Base-by-base conservation (phyloP, 2,797 vertebrate species). In the Falco columbarius region DNA sequence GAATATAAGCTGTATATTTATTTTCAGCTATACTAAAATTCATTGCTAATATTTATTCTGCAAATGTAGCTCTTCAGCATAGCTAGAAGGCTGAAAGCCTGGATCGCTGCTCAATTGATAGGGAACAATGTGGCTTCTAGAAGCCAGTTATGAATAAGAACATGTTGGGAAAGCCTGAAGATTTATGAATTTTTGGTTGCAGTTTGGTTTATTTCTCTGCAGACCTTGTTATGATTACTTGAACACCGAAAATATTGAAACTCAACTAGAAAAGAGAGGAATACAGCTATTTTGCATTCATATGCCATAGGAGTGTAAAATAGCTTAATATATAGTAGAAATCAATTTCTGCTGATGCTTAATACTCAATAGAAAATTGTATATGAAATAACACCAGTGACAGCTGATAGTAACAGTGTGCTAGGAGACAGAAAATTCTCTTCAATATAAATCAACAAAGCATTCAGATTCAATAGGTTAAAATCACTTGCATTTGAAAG, bases 81-180 rank as follows among this genome's bases (percentile, higher is more conserved):
- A 92, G 91, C 51, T 88, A 86, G 79, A 83, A 89, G 51, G 79
- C 71, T 93, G 42, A 90, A 89, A 95, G 95, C 82, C 84, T 94
- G 67, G 32, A 51, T 91, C 54, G 55, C 32, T 83, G 74, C 81
- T 77, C 19, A 9, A 67, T 38, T 29, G 42, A 42, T 42, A 90
- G 72, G 52, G 81, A 82, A 44, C 13, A 51, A 16, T 40, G 7
- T 54, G 84, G 36, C 79, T 94, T 92, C 84, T 66, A 46, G 29
- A 87, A 65, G 27, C 18, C 34, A 44, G 5, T 52, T 52, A n/a
- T 11, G 71, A 86, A 47, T 61, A 63, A 55, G 44, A 82, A 59
- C 8, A 32, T 32, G 34, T 72, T 74, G 61, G 27, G 77, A 95
- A 80, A 20, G 73, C 49, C 55, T 81, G 63, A 81, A 56, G 30